Conservation (phyloP, 2,113 vertebrate species). For the Bujurquina vittata region DNA sequence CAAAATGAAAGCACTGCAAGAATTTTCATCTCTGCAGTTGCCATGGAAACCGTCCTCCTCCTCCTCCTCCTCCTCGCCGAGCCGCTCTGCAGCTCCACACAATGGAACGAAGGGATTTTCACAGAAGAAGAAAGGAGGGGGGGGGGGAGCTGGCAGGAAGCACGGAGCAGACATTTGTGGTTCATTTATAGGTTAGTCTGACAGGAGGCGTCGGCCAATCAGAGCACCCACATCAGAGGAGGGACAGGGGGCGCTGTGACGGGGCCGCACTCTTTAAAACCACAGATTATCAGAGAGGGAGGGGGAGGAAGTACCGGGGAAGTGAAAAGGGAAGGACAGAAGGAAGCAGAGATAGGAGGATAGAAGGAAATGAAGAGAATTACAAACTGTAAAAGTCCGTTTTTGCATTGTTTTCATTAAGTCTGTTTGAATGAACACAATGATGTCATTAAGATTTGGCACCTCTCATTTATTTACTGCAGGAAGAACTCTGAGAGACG, state of each 20-base stretch:
- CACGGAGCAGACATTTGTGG: background rate
- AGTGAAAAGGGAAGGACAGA: no score
- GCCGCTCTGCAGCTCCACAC: slow-evolving; percentile 70
- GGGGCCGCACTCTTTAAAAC: background rate
- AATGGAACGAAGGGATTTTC: slow-evolving; percentile 79
- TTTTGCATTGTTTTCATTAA: background rate
- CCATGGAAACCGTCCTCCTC: slow-evolving; percentile 85
- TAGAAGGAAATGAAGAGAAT: no score
- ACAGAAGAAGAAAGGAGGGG: slow-evolving; percentile 74
- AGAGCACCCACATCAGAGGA: background rate
- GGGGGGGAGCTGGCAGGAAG: background rate
- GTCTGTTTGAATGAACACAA: background rate
- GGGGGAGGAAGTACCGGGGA: background rate
- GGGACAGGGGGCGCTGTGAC: background rate
- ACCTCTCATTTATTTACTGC: no score
- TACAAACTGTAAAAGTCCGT: background rate
- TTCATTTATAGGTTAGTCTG: slow-evolving; percentile 10
- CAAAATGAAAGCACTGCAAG: slow-evolving; percentile 86
- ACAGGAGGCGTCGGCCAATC: slow-evolving; percentile 4
- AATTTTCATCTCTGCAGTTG: slow-evolving; percentile 87
- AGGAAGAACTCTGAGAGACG: background rate
- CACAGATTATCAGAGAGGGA: background rate
- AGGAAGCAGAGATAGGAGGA: no score
- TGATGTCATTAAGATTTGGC: background rate
- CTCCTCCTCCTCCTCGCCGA: slow-evolving; percentile 46